Evolutionary conservation across 2,113 vertebrate species (phyloP).

Genomic region (Euleptes europaea): DNA sequence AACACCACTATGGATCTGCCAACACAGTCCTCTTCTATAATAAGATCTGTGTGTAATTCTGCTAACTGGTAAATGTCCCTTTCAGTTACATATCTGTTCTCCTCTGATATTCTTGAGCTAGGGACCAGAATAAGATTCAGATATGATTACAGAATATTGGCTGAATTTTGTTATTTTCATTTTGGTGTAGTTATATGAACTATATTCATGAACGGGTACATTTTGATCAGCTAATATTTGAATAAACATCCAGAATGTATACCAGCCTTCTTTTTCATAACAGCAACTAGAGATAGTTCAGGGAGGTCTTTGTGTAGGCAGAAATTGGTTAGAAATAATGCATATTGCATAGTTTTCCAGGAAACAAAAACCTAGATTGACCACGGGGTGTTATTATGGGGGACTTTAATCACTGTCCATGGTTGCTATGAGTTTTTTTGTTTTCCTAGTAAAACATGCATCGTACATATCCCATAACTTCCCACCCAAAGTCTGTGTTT

Average conservation of each 20-base stretch:
- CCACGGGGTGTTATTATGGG: neutral
- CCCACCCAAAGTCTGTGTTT: slow-evolving; percentile 71
- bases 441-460: slow-evolving; percentile 67
- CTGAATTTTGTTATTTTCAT: no score
- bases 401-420: slow-evolving; percentile 38
- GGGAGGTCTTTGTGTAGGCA: neutral
- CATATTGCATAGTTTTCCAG: neutral
- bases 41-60: no score
- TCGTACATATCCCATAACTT: slow-evolving; percentile 55
- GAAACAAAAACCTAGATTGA: slow-evolving; percentile 3
- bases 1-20: no score
- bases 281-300: neutral
- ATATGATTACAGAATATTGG: no score
- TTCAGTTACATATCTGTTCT: no score
- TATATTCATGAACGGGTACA: no score
- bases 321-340: slow-evolving; percentile 6
- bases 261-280: slow-evolving; percentile 40
- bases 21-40: no score
- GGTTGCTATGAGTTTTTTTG: slow-evolving; percentile 40
- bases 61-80: no score
- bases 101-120: no score
- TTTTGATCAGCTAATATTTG: no score
- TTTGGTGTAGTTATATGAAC: no score
- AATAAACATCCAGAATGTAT: neutral
- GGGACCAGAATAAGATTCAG: no score